Evolutionary conservation across 2,113 vertebrate species (phyloP).

Genomic region (Neolamprologus variostigma): DNA sequence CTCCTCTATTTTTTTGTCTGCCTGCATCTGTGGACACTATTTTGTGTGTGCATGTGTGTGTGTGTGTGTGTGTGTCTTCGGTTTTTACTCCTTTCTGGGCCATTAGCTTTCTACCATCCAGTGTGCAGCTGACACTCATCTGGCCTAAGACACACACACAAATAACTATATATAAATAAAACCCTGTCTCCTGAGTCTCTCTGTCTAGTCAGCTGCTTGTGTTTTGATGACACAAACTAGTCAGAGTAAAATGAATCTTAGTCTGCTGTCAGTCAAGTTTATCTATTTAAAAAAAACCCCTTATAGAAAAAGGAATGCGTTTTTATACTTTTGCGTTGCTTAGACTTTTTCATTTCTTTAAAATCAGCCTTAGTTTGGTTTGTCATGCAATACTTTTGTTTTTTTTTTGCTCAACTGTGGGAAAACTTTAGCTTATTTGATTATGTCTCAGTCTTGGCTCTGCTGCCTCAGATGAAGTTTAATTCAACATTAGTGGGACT

Average conservation of each 20-base stretch:
- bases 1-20: neutral
- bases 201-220: conserved; percentile 11
- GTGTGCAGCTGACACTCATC: conserved; percentile 82
- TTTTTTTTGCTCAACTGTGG: neutral
- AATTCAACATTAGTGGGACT: conserved; percentile 18
- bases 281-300: rapidly evolving
- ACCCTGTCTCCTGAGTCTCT: neutral
- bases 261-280: neutral
- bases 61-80: neutral
- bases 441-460: neutral
- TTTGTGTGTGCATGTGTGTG: neutral
- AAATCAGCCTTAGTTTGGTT: neutral
- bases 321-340: neutral
- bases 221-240: neutral
- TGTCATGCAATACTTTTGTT: neutral
- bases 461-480: neutral
- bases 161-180: conserved; percentile 28
- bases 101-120: conserved; percentile 76
- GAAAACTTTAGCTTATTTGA: conserved; percentile 20
- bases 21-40: neutral
- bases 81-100: conserved; percentile 60
- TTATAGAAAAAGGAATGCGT: neutral
- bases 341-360: neutral
- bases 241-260: neutral
- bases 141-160: conserved; percentile 46